Evolutionary conservation across 1,140 invertebrate genomes (phyloP).

Genomic region (Dolichoris vasculosae): DNA sequence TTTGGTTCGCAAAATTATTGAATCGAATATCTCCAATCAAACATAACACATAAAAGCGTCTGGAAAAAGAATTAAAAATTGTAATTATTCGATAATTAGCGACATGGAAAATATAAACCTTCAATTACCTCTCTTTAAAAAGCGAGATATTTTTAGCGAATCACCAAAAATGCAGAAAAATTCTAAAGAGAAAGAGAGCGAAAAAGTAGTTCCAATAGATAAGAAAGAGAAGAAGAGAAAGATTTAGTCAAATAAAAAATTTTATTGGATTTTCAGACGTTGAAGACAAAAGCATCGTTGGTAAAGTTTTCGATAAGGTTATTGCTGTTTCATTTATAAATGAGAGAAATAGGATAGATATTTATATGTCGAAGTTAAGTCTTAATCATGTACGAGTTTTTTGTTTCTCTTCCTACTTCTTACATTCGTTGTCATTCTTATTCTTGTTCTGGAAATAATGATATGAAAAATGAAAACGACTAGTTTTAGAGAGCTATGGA

Average conservation of each 20-base stretch:
- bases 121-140: constrained; percentile 48
- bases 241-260: constrained; percentile 39
- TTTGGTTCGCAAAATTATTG: constrained; percentile 13
- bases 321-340: constrained; percentile 41
- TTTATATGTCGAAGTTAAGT: constrained; percentile 37
- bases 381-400: constrained; percentile 38
- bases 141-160: neutral
- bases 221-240: neutral
- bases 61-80: constrained; percentile 23
- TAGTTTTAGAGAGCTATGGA: neutral
- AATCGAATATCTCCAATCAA: constrained; percentile 40
- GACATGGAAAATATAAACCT: constrained; percentile 35
- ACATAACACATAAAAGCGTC: neutral
- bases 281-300: constrained; percentile 37
- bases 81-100: constrained; percentile 51
- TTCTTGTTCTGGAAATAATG: constrained; percentile 39
- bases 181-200: neutral
- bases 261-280: constrained; percentile 50
- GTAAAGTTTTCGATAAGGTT: neutral
- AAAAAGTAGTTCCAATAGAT: neutral
- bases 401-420: neutral
- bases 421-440: neutral
- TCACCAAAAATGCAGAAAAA: constrained; percentile 3
- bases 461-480: constrained; percentile 20
- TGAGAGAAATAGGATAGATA: neutral